Percentiles rank a stretch among this genome's conserved stretches.
Conservation (phyloP, 2,113 vertebrate genomes). For the Phylloscopus whistleri region DNA sequence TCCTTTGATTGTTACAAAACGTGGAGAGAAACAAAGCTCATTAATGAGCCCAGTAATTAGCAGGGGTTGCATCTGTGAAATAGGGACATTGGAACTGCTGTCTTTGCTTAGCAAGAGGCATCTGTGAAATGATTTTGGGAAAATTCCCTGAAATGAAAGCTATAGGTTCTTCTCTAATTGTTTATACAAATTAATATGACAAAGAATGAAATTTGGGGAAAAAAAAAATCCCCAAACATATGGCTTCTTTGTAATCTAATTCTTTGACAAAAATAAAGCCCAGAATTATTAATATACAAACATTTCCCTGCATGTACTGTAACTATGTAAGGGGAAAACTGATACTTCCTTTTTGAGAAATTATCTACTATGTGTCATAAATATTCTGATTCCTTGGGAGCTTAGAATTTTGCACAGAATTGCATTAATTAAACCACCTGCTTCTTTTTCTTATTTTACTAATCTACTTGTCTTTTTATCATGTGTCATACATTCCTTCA, state of each 20-base stretch:
- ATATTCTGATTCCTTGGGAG: constrained; percentile 15
- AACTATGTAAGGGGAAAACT: background rate
- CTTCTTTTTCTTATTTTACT: constrained; percentile 33
- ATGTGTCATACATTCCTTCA: background rate
- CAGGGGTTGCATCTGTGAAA: background rate
- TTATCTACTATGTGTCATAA: background rate
- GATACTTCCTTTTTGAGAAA: constrained; percentile 5
- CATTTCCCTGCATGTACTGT: background rate
- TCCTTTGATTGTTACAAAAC: background rate
- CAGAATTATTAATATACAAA: background rate
- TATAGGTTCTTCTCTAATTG: background rate
- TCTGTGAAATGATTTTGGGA: background rate
- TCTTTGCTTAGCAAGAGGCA: background rate
- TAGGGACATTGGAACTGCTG: background rate
- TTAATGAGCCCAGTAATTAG: background rate
- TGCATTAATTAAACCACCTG: constrained; percentile 34
- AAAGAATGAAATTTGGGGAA: background rate
- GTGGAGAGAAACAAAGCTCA: background rate
- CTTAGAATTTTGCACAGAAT: constrained; percentile 11
- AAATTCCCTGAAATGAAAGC: constrained; percentile 29
- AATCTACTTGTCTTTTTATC: background rate
- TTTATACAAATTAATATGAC: background rate
- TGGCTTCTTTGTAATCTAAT: background rate
- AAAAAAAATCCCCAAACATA: background rate
- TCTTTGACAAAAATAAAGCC: constrained; percentile 12